Conservation (phyloP, 2,888 invertebrate species). For the Malthinus seriepunctatus region DNA sequence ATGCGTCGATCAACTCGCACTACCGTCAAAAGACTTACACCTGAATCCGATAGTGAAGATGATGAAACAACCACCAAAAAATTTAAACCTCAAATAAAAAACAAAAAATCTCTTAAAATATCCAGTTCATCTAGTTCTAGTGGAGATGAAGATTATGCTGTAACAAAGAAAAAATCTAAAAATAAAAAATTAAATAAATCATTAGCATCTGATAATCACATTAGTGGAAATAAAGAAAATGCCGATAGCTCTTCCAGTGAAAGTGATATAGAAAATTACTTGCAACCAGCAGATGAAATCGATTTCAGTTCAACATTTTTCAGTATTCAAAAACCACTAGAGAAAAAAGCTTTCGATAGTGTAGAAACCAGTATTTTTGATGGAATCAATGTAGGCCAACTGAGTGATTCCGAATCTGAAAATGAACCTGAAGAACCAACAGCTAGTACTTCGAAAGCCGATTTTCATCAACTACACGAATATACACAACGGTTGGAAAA, state of each 20-base stretch:
- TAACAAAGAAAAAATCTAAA: neutral
- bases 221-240: neutral
- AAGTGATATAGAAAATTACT: conserved; percentile 59
- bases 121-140: neutral
- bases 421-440: conserved; percentile 8
- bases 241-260: conserved; percentile 48
- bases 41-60: conserved; percentile 1
- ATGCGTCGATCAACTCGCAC: conserved; percentile 19
- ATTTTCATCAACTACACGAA: conserved; percentile 62
- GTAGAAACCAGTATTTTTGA: conserved; percentile 49
- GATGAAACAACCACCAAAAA: conserved; percentile 14
- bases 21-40: neutral
- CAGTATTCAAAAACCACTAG: conserved; percentile 34
- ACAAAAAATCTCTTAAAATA: neutral
- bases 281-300: conserved; percentile 59
- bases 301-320: conserved; percentile 62
- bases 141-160: neutral
- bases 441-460: conserved; percentile 37
- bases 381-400: conserved; percentile 44
- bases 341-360: conserved; percentile 37
- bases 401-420: conserved; percentile 46
- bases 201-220: neutral
- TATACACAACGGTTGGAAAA: conserved; percentile 65
- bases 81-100: neutral
- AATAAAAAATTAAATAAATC: neutral